phyloP scores from a whole-genome alignment of 2,797 vertebrate species.

The Tiaroga cobitis region DNA sequence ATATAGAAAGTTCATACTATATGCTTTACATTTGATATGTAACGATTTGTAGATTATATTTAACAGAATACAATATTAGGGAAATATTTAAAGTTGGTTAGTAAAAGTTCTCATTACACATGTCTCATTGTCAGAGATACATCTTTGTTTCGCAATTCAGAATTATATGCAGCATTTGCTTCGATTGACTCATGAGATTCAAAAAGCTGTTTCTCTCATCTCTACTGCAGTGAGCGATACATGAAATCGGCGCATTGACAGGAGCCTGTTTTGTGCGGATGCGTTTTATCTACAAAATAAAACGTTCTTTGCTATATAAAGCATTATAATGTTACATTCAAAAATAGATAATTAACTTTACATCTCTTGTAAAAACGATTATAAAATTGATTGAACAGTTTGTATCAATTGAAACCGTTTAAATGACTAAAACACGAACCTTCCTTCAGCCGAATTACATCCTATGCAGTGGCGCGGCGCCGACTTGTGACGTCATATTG shows the following conservation, averaged over 20 bases:
- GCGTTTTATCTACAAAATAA: too few species aligned
- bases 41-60: too few species aligned
- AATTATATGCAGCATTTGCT: not conserved
- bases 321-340: not conserved
- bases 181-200: not conserved
- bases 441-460: not conserved
- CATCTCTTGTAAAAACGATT: not conserved
- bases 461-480: not conserved
- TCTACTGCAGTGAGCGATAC: not conserved
- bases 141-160: not conserved
- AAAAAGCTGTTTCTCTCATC: not conserved
- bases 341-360: fast-evolving
- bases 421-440: not conserved
- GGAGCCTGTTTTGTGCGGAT: not conserved
- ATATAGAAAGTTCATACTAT: too few species aligned
- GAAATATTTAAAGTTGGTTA: not conserved
- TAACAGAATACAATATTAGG: too few species aligned
- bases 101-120: not conserved
- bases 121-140: not conserved
- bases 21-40: too few species aligned
- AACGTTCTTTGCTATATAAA: not conserved
- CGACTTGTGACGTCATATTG: not conserved
- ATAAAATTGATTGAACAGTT: not conserved
- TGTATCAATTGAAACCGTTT: not conserved
- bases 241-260: not conserved